These are phyloP conservation scores for Synergus laeviventris DNA, from an alignment of 2,888 invertebrate species.

Conservation along the genomic window DNA sequence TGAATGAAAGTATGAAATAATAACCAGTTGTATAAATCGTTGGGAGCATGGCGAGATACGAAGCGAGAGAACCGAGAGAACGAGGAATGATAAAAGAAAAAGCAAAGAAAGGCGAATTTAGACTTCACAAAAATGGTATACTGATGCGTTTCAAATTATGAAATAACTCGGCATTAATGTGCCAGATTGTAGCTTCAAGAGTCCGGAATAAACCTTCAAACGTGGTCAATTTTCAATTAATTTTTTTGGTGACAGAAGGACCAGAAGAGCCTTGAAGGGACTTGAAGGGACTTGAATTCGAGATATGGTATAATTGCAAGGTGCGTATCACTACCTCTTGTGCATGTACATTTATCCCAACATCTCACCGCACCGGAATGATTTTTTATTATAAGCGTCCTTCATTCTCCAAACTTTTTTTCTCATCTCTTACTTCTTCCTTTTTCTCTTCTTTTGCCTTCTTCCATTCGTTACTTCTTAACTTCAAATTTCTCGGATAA, in stretches of 20 bases:
- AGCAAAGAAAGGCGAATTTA: conserved; percentile 29
- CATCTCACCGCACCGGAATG: conserved; percentile 62
- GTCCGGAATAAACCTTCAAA: conserved; percentile 49
- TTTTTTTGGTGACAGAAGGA: neutral
- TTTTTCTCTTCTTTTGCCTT: neutral
- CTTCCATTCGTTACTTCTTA: neutral
- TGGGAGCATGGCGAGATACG: conserved; percentile 22
- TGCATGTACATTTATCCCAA: conserved; percentile 56
- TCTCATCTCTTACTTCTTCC: neutral
- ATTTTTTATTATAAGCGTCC: conserved; percentile 54
- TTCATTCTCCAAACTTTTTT: neutral
- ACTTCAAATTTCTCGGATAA: neutral
- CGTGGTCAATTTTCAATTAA: conserved; percentile 23
- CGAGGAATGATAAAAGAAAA: conserved; percentile 29
- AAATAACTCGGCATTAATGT: conserved; percentile 68
- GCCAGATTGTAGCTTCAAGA: conserved; percentile 56
- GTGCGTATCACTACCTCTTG: conserved; percentile 63
- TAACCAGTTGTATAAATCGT: conserved; percentile 68
- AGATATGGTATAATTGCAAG: conserved; percentile 56
- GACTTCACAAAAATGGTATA: conserved; percentile 64
- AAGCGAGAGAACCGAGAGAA: conserved; percentile 4
- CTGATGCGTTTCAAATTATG: conserved; percentile 68
- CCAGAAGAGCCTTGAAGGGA: neutral
- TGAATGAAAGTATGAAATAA: conserved; percentile 64
- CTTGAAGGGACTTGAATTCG: neutral